Evolutionary conservation across 1,140 invertebrate species (phyloP), one percentile per base, ranked within the genome.

Genomic region (Drosophila persimilis): DNA sequence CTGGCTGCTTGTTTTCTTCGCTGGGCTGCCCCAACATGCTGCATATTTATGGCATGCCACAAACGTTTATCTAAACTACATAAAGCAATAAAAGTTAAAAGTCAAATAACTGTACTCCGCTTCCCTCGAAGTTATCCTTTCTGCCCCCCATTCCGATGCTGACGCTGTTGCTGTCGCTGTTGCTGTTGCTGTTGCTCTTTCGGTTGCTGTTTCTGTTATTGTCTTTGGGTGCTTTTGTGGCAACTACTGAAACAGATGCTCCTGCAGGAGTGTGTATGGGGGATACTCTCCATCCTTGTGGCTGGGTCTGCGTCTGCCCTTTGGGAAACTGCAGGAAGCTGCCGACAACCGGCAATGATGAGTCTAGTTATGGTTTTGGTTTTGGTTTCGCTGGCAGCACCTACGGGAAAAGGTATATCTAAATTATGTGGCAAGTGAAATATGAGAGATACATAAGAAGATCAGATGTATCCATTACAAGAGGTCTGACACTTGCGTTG

Each of bases 71-170:
- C 81, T 86, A 81, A 86, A 86, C 81, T 81, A 86, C 81, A 86
- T 86, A 86, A 86, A 86, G 81, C 81, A 86, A 86, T 86, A 86
- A 86, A 86, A 86, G 81, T 86, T 86, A 88, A 86, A 86, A 86
- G 81, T 86, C 81, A 86, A 86, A 86, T 85, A 85, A 85, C 81
- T 81, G 83, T 67, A 86, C 31, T 43, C 56, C 39, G 64, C 47
- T 61, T 64, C 35, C 47, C 81, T 77, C 66, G 64, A 62, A 77
- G 57, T 86, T 81, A 9, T 63, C 45, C 56, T 59, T 62, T 3
- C 35, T 4, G 35, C 4, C 35, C 9, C 35, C 4, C 35, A 11
- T 11, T 0, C 35, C 3, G 9, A 4, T 9, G 7, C 35, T n/a
- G n/a, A n/a, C n/a, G n/a, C n/a, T 39, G 31, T 3, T 11, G 3